Percentiles rank a stretch among this genome's conserved stretches.
Conservation (phyloP, 2,888 invertebrate species). For the Clanis bilineata region DNA sequence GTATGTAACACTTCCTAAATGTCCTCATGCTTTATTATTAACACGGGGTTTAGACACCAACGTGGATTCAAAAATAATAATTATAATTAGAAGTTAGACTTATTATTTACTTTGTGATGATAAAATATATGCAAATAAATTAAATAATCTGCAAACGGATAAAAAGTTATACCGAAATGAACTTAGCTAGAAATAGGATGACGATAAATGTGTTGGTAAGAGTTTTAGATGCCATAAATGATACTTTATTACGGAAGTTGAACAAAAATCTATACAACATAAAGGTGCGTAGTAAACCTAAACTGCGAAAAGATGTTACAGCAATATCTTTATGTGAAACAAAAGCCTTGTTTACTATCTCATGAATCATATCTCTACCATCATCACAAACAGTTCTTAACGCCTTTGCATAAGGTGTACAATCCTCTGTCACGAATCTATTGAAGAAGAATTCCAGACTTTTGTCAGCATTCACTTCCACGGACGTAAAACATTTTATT, state of each 20-base stretch:
- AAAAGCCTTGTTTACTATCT: constrained; percentile 19
- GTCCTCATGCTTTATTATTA: no score
- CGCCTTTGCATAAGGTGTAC: constrained; percentile 25
- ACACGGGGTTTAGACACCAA: no score
- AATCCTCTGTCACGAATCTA: constrained; percentile 13
- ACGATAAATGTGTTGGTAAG: not conserved
- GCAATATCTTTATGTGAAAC: constrained; percentile 27
- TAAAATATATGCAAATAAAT: no score
- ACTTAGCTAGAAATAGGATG: not conserved
- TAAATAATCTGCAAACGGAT: no score
- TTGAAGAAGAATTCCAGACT: not conserved
- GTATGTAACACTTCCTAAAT: no score
- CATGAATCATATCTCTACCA: constrained; percentile 9
- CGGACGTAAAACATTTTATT: constrained; percentile 42
- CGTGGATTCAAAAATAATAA: no score
- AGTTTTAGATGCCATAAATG: not conserved
- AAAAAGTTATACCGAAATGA: no score
- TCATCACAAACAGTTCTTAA: constrained; percentile 15
- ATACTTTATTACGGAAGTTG: not conserved
- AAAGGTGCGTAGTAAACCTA: constrained; percentile 31
- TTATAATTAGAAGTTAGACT: no score
- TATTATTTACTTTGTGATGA: no score
- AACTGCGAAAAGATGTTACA: constrained; percentile 27
- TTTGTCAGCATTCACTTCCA: constrained; percentile 37
- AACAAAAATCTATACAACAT: constrained; percentile 16